phyloP scores from a whole-genome alignment of 2,797 vertebrate genomes.

The Lerista edwardsae region DNA sequence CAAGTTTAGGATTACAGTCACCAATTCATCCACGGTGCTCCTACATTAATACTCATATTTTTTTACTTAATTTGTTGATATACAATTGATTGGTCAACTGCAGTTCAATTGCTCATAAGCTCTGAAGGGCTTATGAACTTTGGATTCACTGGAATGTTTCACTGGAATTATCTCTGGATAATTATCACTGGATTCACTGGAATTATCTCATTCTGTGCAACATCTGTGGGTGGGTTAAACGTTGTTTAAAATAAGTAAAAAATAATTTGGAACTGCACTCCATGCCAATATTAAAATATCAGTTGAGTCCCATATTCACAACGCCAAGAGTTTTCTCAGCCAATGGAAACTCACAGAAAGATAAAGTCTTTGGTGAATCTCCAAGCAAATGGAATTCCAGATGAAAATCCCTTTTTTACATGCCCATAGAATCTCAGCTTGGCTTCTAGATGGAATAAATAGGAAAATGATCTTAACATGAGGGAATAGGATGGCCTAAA shows the following conservation, averaged over 20 bases:
- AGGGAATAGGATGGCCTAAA: background rate
- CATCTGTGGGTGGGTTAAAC: background rate
- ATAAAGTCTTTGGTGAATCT: background rate
- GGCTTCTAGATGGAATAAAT: background rate
- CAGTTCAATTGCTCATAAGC: background rate
- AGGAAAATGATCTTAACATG: background rate
- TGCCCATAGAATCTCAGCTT: background rate
- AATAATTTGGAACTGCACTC: background rate
- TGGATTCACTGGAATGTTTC: background rate
- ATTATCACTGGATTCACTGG: background rate
- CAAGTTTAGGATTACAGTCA: background rate
- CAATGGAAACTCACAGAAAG: background rate
- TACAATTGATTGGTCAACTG: background rate
- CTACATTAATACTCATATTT: background rate
- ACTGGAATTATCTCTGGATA: background rate
- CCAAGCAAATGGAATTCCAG: background rate
- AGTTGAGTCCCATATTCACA: background rate
- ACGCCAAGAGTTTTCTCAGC: background rate
- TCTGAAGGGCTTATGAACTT: background rate
- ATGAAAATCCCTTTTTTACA: background rate
- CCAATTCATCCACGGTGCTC: background rate
- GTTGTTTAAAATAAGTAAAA: background rate
- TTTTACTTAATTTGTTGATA: background rate
- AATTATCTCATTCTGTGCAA: background rate
- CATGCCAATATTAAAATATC: background rate